Evolutionary conservation across 2,797 vertebrate genomes (phyloP).

Genomic region (Sebastes matsubarae): DNA sequence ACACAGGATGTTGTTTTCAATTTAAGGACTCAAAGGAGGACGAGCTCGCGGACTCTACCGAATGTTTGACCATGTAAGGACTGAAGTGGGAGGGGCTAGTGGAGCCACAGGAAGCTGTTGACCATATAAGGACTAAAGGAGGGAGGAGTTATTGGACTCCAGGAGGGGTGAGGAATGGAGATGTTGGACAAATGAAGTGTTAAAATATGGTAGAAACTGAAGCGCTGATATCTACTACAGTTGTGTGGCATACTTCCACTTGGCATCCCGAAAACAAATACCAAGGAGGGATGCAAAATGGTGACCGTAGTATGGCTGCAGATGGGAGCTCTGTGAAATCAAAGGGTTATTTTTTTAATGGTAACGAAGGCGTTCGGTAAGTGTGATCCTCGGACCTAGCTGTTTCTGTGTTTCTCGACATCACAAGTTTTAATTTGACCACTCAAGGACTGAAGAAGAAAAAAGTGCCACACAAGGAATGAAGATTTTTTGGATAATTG

Average conservation of each 20-base stretch:
- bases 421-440: conserved; percentile 4
- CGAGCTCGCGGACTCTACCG: conserved; percentile 24
- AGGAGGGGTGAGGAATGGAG: background rate
- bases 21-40: conserved; percentile 23
- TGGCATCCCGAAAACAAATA: conserved; percentile 1
- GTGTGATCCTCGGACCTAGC: background rate
- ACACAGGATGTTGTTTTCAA: conserved; percentile 40
- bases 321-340: conserved; percentile 27
- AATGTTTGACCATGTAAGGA: conserved; percentile 42
- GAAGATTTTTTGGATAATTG: background rate
- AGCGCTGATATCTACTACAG: background rate
- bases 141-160: conserved; percentile 12
- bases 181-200: conserved; percentile 22
- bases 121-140: conserved; percentile 31
- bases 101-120: conserved; percentile 24
- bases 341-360: conserved; percentile 56
- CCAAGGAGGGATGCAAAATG: background rate
- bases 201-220: conserved; percentile 13
- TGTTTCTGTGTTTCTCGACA: conserved; percentile 19
- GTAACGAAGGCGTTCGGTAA: background rate
- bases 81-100: conserved; percentile 31
- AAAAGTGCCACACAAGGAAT: conserved; percentile 5
- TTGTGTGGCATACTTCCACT: background rate
- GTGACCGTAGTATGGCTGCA: background rate
- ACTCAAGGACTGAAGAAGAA: background rate